A percentile compares a stretch with the other conserved stretches of the same genome.
Evolutionary conservation across 2,797 vertebrate genomes (phyloP).

Genomic region (Falco naumanni): DNA sequence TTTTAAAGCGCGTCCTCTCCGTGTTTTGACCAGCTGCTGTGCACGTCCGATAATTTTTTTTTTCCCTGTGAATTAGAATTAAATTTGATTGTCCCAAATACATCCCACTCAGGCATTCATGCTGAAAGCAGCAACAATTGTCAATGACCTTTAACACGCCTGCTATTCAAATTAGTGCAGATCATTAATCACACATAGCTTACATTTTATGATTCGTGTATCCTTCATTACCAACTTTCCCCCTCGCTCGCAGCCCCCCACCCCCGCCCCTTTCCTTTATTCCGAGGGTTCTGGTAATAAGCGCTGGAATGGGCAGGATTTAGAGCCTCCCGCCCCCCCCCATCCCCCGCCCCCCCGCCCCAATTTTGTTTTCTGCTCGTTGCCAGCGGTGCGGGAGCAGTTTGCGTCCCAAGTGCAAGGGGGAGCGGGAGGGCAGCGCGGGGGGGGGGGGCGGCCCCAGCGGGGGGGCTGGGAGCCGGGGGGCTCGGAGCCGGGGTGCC

Average conservation of each 20-base stretch:
- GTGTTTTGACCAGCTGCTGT: neutral
- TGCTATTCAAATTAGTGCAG: constrained; percentile 71
- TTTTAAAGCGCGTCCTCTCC: neutral
- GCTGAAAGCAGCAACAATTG: constrained; percentile 74
- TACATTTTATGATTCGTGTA: constrained; percentile 66
- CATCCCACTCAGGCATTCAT: constrained; percentile 65
- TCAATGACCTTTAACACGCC: constrained; percentile 73
- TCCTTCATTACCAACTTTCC: constrained; percentile 63
- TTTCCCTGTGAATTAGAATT: constrained; percentile 43
- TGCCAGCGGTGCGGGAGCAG: neutral
- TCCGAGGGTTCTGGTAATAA: neutral
- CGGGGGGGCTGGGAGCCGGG: no score
- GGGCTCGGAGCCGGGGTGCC: neutral
- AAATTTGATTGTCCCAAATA: constrained; percentile 60
- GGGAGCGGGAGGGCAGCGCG: neutral
- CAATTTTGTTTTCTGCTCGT: neutral
- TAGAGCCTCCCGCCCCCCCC: neutral
- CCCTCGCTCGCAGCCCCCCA: neutral
- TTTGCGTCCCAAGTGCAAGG: constrained; percentile 27
- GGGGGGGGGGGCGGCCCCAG: neutral
- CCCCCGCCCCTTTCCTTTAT: neutral
- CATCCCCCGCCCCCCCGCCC: neutral
- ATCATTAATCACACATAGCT: constrained; percentile 70
- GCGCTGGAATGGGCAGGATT: neutral
- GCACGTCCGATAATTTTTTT: neutral